These are phyloP conservation scores for Verasper variegatus DNA, from an alignment of 2,113 vertebrate species.

Conservation along the genomic window DNA sequence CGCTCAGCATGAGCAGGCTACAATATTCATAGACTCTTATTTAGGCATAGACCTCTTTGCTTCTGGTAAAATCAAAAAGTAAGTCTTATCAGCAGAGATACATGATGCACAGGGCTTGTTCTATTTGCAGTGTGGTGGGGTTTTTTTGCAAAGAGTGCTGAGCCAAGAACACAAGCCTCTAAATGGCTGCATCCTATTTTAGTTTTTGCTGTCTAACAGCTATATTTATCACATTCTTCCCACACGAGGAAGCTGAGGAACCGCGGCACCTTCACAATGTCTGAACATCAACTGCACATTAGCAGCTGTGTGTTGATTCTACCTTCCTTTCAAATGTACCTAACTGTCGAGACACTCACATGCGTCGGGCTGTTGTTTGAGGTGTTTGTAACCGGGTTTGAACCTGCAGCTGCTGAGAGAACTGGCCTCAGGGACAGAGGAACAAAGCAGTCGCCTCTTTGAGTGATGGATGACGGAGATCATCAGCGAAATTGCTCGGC, in stretches of 20 bases:
- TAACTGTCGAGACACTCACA: constrained; percentile 3
- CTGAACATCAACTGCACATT: constrained; percentile 22
- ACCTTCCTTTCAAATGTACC: no score
- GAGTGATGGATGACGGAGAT: constrained; percentile 53
- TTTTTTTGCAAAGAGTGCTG: constrained; percentile 24
- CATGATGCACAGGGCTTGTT: constrained; percentile 10
- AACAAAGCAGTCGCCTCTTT: constrained; percentile 38
- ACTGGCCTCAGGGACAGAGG: constrained; percentile 34
- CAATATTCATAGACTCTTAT: constrained; percentile 64
- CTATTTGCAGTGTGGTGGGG: constrained; percentile 38
- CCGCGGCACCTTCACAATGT: constrained; percentile 24
- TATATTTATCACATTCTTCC: constrained; percentile 61
- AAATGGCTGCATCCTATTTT: constrained; percentile 58
- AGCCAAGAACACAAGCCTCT: constrained; percentile 61
- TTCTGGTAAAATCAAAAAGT: constrained; percentile 59
- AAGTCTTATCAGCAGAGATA: constrained; percentile 53
- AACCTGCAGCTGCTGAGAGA: constrained; percentile 23
- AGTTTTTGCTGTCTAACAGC: constrained; percentile 45
- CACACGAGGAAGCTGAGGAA: constrained; percentile 42
- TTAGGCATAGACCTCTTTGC: constrained; percentile 47
- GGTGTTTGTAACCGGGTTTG: constrained; percentile 22
- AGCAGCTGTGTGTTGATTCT: not conserved
- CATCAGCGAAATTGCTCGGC: constrained; percentile 59
- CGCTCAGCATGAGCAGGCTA: constrained; percentile 55
- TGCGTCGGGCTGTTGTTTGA: not conserved